These are phyloP conservation scores for Amphiprion ocellaris DNA, from an alignment of 2,113 vertebrate species.

Conservation along the genomic window DNA sequence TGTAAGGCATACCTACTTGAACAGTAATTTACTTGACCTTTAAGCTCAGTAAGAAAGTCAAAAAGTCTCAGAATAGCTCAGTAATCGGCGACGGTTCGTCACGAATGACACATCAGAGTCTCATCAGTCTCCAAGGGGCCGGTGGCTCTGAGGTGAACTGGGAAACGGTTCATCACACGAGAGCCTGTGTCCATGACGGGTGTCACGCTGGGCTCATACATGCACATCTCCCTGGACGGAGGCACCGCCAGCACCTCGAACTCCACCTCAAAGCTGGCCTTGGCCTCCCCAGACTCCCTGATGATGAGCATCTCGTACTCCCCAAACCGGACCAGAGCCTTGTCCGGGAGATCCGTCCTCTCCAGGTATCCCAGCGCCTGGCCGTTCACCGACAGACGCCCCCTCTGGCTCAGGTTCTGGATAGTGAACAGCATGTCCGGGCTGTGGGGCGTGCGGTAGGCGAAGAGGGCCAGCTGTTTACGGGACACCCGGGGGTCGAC, in stretches of 20 bases:
- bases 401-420: slow-evolving; percentile 93
- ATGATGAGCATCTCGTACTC: slow-evolving; percentile 89
- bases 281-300: slow-evolving; percentile 85
- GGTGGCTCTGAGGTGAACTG: neutral
- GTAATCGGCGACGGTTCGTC: neutral
- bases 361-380: slow-evolving; percentile 87
- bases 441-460: slow-evolving; percentile 84
- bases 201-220: slow-evolving; percentile 42
- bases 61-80: neutral
- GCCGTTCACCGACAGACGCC: slow-evolving; percentile 82
- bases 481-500: slow-evolving; percentile 88
- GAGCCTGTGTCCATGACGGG: slow-evolving; percentile 64
- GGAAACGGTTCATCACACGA: neutral
- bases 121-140: slow-evolving; percentile 73
- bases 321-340: slow-evolving; percentile 87
- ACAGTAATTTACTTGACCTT: neutral
- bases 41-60: neutral
- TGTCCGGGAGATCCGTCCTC: slow-evolving; percentile 85
- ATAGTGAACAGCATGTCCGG: slow-evolving; percentile 85
- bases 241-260: slow-evolving; percentile 83
- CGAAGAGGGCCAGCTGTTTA: slow-evolving; percentile 88
- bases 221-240: slow-evolving; percentile 82
- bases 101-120: slow-evolving; percentile 15
- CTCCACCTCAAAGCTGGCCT: slow-evolving; percentile 87
- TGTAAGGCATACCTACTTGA: neutral